Conservation (phyloP, 1,140 invertebrate genomes). For the Anthonomus grandis region DNA sequence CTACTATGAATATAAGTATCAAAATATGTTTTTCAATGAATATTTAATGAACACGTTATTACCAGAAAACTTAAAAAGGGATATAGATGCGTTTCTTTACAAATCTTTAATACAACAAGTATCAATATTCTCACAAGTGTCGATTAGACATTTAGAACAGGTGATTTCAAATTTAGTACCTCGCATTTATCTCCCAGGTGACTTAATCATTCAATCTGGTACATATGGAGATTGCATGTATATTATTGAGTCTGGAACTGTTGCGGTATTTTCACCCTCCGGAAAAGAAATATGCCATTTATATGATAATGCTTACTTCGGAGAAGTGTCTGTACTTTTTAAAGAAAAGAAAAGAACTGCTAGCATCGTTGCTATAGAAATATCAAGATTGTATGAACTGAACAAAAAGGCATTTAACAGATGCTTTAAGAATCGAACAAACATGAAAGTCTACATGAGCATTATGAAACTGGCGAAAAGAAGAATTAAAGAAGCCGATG, state of each 20-base stretch:
- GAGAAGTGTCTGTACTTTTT: constrained; percentile 50
- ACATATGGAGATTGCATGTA: constrained; percentile 59
- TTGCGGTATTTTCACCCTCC: constrained; percentile 57
- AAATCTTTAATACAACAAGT: constrained; percentile 37
- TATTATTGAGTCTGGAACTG: constrained; percentile 57
- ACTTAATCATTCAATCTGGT: constrained; percentile 54
- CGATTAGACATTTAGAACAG: constrained; percentile 25
- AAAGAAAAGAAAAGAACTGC: constrained; percentile 52
- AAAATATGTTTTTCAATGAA: constrained; percentile 35
- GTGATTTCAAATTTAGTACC: constrained; percentile 32
- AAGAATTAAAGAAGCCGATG: constrained; percentile 25
- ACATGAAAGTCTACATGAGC: constrained; percentile 27
- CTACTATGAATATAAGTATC: constrained; percentile 36
- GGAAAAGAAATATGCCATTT: constrained; percentile 53
- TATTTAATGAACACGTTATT: constrained; percentile 14
- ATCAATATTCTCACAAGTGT: constrained; percentile 32
- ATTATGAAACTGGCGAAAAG: constrained; percentile 32
- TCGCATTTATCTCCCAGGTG: constrained; percentile 38
- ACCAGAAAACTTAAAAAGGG: constrained; percentile 34
- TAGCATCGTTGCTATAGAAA: constrained; percentile 56
- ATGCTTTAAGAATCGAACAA: constrained; percentile 28
- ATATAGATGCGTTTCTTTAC: constrained; percentile 37
- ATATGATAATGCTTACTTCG: constrained; percentile 43
- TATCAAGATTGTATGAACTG: constrained; percentile 53
- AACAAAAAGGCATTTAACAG: constrained; percentile 49